Conservation (phyloP, 2,113 vertebrate species). For the Ornithorhynchus anatinus region DNA sequence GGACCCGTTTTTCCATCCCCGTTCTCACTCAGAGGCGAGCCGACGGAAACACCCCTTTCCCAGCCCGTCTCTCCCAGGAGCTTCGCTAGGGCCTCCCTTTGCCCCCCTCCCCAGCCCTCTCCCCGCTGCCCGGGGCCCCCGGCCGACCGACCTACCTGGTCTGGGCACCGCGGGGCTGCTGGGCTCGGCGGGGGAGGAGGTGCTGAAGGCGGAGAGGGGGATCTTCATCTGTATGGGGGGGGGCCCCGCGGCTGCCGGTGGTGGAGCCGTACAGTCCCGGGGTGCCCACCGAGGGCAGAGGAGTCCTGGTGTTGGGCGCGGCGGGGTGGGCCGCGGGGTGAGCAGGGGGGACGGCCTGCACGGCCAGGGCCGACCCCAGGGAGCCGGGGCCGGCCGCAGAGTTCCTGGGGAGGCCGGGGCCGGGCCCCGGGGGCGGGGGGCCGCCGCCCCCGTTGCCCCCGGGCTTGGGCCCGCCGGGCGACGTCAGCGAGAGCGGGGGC, state of each 20-base stretch:
- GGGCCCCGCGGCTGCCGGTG: conserved; percentile 56
- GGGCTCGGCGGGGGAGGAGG: conserved; percentile 64
- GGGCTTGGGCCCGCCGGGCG: conserved; percentile 72
- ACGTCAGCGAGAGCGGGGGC: conserved; percentile 71
- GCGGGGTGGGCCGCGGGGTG: conserved; percentile 73
- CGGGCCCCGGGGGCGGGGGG: conserved; percentile 67
- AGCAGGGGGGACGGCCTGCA: conserved; percentile 72
- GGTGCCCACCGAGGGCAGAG: conserved; percentile 72
- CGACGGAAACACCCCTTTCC: too few species aligned
- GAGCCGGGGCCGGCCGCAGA: conserved; percentile 68
- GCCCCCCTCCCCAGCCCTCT: too few species aligned
- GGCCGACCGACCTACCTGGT: conserved; percentile 69
- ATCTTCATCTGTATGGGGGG: conserved; percentile 77
- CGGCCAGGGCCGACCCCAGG: conserved; percentile 69
- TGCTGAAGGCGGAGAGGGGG: conserved; percentile 69
- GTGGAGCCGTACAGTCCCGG: conserved; percentile 71
- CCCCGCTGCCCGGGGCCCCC: not conserved
- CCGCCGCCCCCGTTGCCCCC: conserved; percentile 64
- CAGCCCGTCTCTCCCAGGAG: too few species aligned
- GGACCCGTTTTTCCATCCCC: too few species aligned
- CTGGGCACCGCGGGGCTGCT: conserved; percentile 41
- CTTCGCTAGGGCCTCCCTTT: too few species aligned
- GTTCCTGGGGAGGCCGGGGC: conserved; percentile 71
- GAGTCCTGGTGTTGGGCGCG: conserved; percentile 74
- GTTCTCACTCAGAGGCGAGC: too few species aligned